A percentile compares a stretch with the other conserved stretches of the same genome.
phyloP scores from a whole-genome alignment of 2,113 vertebrate genomes.

The Antennarius striatus region DNA sequence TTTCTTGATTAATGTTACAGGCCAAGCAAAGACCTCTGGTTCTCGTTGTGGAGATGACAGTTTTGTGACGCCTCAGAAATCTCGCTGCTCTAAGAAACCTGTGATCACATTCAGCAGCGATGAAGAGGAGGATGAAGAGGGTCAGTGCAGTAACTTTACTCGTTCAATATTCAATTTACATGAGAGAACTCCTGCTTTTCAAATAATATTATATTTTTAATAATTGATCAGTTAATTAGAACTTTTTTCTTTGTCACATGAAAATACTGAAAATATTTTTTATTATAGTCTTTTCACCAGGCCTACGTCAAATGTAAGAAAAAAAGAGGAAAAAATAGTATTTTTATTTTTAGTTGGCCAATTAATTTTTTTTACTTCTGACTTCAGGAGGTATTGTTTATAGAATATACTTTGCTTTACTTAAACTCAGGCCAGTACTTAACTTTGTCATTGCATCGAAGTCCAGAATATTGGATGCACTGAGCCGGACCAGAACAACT shows the following conservation, averaged over 20 bases:
- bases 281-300: too few species aligned
- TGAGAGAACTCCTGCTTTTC: not conserved
- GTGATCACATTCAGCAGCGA: constrained; percentile 88
- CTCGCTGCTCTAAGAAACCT: constrained; percentile 75
- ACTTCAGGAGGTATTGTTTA: too few species aligned
- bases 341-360: too few species aligned
- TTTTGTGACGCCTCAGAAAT: constrained; percentile 82
- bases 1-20: constrained; percentile 38
- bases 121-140: constrained; percentile 83
- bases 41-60: constrained; percentile 54
- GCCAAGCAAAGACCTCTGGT: constrained; percentile 59
- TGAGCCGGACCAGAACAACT: not conserved
- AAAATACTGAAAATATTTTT: too few species aligned
- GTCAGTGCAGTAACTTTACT: constrained; percentile 38
- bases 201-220: too few species aligned
- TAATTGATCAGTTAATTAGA: too few species aligned
- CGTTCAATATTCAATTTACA: not conserved
- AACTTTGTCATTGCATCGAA: constrained; percentile 8
- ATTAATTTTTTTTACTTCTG: too few species aligned
- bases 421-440: not conserved
- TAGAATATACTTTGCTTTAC: too few species aligned
- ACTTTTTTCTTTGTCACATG: too few species aligned
- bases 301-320: too few species aligned
- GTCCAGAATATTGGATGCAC: constrained; percentile 5
- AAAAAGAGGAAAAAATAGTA: too few species aligned